Evolutionary conservation across 2,888 invertebrate species (phyloP).

Genomic region (Acleris laterana): DNA sequence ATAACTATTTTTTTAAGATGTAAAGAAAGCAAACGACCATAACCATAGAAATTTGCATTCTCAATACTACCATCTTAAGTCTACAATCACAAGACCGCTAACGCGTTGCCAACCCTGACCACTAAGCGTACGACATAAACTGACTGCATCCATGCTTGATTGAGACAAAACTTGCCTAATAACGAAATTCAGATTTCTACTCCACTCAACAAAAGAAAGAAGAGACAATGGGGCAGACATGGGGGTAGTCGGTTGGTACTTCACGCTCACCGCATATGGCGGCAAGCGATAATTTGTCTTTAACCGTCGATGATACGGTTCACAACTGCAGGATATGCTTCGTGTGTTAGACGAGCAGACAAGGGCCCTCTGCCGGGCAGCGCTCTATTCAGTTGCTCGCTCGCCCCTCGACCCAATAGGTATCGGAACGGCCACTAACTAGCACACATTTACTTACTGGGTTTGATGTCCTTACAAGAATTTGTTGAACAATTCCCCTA

Average conservation of each 20-base stretch:
- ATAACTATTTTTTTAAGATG: too few species aligned
- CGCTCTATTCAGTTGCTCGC: constrained; percentile 50
- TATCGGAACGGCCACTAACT: constrained; percentile 24
- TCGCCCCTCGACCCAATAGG: constrained; percentile 67
- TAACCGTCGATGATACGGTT: constrained; percentile 17
- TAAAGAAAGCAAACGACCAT: too few species aligned
- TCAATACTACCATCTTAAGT: too few species aligned
- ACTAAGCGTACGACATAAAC: neutral
- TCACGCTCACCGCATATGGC: constrained; percentile 47
- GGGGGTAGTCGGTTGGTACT: constrained; percentile 42
- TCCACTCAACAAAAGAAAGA: constrained; percentile 58
- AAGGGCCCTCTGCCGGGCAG: constrained; percentile 66
- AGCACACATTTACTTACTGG: neutral
- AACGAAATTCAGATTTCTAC: constrained; percentile 49
- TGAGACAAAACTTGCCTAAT: constrained; percentile 36
- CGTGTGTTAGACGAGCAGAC: constrained; percentile 58
- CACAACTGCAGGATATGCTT: constrained; percentile 29
- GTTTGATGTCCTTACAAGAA: too few species aligned
- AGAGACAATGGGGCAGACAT: constrained; percentile 62
- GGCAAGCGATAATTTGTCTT: constrained; percentile 19
- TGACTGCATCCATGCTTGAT: constrained; percentile 10
- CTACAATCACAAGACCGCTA: too few species aligned
- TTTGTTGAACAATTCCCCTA: too few species aligned
- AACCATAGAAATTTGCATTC: too few species aligned
- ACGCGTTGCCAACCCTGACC: too few species aligned